Percentiles rank a stretch among this genome's conserved stretches.
These are phyloP conservation scores for Hirtodrosophila histrioides DNA, from an alignment of 2,888 invertebrate species.

Conservation along the genomic window DNA sequence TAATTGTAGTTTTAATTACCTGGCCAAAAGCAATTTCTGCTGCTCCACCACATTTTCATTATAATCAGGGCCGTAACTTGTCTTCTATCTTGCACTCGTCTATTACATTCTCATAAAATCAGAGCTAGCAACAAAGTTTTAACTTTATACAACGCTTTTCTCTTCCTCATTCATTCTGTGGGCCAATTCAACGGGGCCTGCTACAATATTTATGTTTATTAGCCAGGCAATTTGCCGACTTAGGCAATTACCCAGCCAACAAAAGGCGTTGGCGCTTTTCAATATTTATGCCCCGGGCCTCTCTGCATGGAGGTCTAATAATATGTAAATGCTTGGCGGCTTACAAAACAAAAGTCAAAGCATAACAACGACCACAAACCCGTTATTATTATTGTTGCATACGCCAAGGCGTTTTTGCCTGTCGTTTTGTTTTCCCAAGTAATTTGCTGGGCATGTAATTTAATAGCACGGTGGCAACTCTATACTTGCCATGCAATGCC, in stretches of 20 bases:
- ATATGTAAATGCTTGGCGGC: constrained; percentile 69
- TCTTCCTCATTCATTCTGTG: constrained; percentile 13
- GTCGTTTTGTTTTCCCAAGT: constrained; percentile 71
- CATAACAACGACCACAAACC: constrained; percentile 60
- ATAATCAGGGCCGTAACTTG: constrained; percentile 23
- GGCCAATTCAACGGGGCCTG: background rate
- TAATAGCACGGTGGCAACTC: constrained; percentile 58
- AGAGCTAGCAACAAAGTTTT: constrained; percentile 34
- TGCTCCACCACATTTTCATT: constrained; percentile 3
- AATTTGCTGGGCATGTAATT: constrained; percentile 72
- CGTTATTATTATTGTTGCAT: constrained; percentile 75
- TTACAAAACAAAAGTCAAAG: constrained; percentile 46
- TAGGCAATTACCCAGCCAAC: constrained; percentile 71
- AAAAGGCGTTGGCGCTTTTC: constrained; percentile 75
- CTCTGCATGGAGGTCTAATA: constrained; percentile 46
- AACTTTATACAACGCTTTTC: constrained; percentile 14
- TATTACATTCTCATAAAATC: constrained; percentile 32
- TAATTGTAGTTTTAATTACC: constrained; percentile 23
- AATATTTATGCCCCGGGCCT: constrained; percentile 70
- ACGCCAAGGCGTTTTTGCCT: constrained; percentile 65
- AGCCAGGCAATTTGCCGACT: constrained; percentile 73
- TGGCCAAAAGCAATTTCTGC: constrained; percentile 1
- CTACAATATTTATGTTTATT: constrained; percentile 73
- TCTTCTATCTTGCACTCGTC: constrained; percentile 15
- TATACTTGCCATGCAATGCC: constrained; percentile 16